Conservation (phyloP, 1,140 invertebrate genomes). For the Harpegnathos saltator region DNA sequence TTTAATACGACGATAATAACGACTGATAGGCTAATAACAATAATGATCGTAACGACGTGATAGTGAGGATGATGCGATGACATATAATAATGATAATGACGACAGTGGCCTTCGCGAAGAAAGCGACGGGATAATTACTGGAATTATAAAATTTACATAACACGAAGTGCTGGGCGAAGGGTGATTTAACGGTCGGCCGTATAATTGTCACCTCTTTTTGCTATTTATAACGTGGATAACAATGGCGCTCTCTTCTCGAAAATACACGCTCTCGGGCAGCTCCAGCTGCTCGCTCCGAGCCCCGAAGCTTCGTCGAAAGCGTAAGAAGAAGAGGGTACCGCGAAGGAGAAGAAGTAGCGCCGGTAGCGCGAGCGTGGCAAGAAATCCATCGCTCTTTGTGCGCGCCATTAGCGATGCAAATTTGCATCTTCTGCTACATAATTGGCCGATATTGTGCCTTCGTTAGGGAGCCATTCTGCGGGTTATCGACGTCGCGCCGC, state of each 20-base stretch:
- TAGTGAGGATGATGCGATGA: neutral
- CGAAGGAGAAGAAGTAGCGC: conserved; percentile 27
- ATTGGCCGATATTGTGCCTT: conserved; percentile 79
- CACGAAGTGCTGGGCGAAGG: too few species aligned
- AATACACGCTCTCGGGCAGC: neutral
- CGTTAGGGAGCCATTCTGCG: conserved; percentile 76
- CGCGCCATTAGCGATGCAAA: conserved; percentile 76
- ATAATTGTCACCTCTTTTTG: neutral
- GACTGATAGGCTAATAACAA: neutral
- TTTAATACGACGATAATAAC: neutral
- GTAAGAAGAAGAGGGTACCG: conserved; percentile 38
- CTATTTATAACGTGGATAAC: conserved; percentile 20
- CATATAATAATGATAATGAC: neutral
- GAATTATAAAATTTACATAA: too few species aligned
- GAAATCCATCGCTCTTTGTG: conserved; percentile 69
- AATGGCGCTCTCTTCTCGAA: neutral
- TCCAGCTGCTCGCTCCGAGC: neutral
- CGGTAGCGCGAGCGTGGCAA: conserved; percentile 53
- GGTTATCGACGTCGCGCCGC: conserved; percentile 56
- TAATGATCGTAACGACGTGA: neutral
- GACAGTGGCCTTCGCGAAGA: too few species aligned
- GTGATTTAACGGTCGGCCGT: neutral
- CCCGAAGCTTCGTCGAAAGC: conserved; percentile 55
- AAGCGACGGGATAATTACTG: too few species aligned
- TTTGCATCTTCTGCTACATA: conserved; percentile 73